Base-by-base conservation (phyloP, 2,888 invertebrate species). In the Apamea anceps region DNA sequence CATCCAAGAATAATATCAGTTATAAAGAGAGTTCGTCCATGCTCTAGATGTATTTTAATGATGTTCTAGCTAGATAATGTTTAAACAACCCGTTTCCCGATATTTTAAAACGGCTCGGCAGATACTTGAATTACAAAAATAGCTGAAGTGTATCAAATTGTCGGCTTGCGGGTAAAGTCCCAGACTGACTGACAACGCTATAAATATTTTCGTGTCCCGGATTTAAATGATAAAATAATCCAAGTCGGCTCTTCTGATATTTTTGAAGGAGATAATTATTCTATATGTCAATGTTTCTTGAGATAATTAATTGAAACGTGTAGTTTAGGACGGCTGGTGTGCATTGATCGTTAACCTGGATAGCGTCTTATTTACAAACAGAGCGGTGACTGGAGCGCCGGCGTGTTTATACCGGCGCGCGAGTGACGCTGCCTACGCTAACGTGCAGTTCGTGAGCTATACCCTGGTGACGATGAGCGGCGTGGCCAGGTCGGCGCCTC, bases 381-480 rank as follows among this genome's bases (percentile, higher is more conserved):
- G 84, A 84, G 81, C 88, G 88, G 87, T 82, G 86, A 87, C 87
- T 90, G 90, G 89, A 91, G 91, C 85, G 90, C 84, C 88, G 89
- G 90, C 93, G 94, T 96, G 96, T 96, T 96, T 96, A 96, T 94
- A 94, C 93, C 94, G 95, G 93, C 91, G 86, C 73, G 74, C 71
- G 77, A 57, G 90, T 28, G 80, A 80, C 77, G 80, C 80, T 76
- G 54, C 77, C 82, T 68, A 45, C 51, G 37, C 48, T 32, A 75
- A 74, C 80, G 80, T 65, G 67, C 77, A 74, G 82, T 42, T n/a
- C 60, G 68, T 32, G 78, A 70, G 89, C 89, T 93, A 93, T 98
- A 99, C 99, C 98, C 98, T 98, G 88, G 99, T 99, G 94, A 99
- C 98, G 95, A 99, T 98, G 94, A 99, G 97, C 85, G 99, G 99